These are phyloP conservation scores for Lucilia cuprina DNA, from an alignment of 1,140 invertebrate genomes.

Conservation along the genomic window DNA sequence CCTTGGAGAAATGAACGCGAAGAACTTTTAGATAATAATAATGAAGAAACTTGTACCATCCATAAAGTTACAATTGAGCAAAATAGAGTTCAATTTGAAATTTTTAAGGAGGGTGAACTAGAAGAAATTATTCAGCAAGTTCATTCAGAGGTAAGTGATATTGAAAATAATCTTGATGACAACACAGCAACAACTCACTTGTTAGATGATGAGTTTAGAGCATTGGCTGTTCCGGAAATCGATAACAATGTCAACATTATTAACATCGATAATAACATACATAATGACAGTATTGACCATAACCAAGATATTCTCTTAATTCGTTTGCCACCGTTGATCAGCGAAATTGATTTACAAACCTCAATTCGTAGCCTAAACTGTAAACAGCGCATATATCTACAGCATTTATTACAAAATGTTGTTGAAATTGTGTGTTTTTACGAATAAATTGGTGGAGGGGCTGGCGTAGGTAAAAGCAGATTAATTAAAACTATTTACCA, in stretches of 20 bases:
- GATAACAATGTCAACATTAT: too few relatives aligned
- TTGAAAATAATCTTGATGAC: background rate
- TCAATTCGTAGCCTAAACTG: background rate
- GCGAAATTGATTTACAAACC: too few relatives aligned
- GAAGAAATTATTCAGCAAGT: background rate
- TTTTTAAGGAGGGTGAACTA: too few relatives aligned
- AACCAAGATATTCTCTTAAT: too few relatives aligned
- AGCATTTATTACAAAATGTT: background rate
- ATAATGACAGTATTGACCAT: too few relatives aligned
- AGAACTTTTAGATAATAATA: background rate
- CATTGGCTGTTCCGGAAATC: background rate
- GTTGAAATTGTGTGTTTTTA: background rate
- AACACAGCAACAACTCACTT: background rate
- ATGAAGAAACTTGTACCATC: background rate
- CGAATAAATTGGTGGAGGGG: background rate
- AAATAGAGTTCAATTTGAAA: background rate
- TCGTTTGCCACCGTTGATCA: too few relatives aligned
- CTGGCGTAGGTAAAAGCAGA: background rate
- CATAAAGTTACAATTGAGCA: background rate
- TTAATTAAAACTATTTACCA: background rate
- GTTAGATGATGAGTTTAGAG: background rate
- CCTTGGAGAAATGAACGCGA: background rate
- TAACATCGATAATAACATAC: too few relatives aligned
- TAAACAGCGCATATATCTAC: background rate
- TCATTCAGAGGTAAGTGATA: background rate